These are phyloP conservation scores for Junonia oenone DNA, from an alignment of 2,888 invertebrate genomes.

Conservation along the genomic window DNA sequence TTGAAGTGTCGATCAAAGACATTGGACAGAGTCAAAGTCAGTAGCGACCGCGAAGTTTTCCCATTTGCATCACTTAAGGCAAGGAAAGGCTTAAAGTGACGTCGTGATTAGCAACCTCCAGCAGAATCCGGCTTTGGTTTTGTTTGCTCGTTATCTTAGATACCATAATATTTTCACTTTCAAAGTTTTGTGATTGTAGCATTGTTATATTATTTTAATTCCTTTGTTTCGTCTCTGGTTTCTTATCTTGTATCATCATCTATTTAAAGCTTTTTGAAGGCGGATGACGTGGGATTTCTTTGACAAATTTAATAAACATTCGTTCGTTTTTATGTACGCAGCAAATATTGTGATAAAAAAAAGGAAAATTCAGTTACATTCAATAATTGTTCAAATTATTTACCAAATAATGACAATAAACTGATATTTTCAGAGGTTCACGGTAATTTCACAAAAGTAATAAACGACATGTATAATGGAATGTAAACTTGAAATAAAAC, in stretches of 20 bases:
- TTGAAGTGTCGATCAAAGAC: constrained; percentile 69
- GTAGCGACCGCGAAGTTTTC: constrained; percentile 65
- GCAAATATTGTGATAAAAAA: too few species aligned
- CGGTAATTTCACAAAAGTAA: too few species aligned
- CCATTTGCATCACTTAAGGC: constrained; percentile 70
- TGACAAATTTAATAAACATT: too few species aligned
- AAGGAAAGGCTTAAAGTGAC: constrained; percentile 58
- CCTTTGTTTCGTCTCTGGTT: background rate
- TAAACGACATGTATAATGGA: too few species aligned
- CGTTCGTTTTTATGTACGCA: too few species aligned
- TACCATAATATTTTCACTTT: constrained; percentile 20
- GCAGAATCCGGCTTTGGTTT: constrained; percentile 28
- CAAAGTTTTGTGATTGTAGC: constrained; percentile 11
- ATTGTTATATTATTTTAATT: background rate
- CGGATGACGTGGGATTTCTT: background rate
- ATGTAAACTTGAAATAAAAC: too few species aligned
- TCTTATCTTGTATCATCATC: background rate
- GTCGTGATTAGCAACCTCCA: constrained; percentile 51
- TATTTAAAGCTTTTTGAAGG: background rate
- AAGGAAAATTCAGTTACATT: too few species aligned
- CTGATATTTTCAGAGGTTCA: too few species aligned
- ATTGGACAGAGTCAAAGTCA: constrained; percentile 57
- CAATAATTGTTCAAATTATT: too few species aligned
- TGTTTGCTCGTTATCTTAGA: constrained; percentile 26
- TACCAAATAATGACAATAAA: too few species aligned